phyloP scores from a whole-genome alignment of 2,888 invertebrate genomes.

The Philopedon plagiatum region DNA sequence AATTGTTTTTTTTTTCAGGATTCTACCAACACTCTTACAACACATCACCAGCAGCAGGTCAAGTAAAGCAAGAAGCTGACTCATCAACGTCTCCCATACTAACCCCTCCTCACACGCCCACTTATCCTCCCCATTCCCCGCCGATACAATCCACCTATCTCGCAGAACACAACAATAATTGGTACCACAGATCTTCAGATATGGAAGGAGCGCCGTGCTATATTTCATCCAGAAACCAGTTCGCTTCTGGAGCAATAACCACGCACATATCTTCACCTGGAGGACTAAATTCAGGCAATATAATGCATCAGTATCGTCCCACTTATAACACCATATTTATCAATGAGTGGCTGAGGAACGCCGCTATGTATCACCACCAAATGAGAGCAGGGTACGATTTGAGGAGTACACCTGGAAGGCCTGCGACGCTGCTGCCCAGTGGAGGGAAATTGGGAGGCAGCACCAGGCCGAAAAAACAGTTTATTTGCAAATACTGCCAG shows the following conservation, averaged over 20 bases:
- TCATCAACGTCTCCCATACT: constrained; percentile 71
- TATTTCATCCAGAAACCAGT: neutral
- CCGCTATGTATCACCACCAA: constrained; percentile 78
- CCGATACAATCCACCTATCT: constrained; percentile 52
- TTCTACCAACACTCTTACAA: constrained; percentile 2
- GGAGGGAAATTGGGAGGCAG: constrained; percentile 59
- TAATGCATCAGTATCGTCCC: constrained; percentile 47
- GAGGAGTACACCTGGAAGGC: constrained; percentile 65
- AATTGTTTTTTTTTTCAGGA: constrained; percentile 13
- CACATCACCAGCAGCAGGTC: constrained; percentile 21
- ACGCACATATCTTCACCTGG: neutral
- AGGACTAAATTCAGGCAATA: constrained; percentile 21
- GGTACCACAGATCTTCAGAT: constrained; percentile 57
- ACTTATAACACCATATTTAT: constrained; percentile 74
- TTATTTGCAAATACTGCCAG: constrained; percentile 98
- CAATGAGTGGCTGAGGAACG: constrained; percentile 83
- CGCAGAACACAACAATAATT: constrained; percentile 56
- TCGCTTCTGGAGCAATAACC: constrained; percentile 6
- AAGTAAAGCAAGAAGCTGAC: constrained; percentile 67
- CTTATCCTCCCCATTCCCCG: constrained; percentile 69
- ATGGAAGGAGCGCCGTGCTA: constrained; percentile 18
- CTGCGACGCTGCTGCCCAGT: constrained; percentile 68
- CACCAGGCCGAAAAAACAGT: constrained; percentile 83
- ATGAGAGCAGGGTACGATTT: constrained; percentile 59
- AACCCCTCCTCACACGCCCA: constrained; percentile 83